A percentile compares a stretch with the other conserved stretches of the same genome.
Evolutionary conservation across 2,797 vertebrate species (phyloP).

Genomic region (Borostomias antarcticus): DNA sequence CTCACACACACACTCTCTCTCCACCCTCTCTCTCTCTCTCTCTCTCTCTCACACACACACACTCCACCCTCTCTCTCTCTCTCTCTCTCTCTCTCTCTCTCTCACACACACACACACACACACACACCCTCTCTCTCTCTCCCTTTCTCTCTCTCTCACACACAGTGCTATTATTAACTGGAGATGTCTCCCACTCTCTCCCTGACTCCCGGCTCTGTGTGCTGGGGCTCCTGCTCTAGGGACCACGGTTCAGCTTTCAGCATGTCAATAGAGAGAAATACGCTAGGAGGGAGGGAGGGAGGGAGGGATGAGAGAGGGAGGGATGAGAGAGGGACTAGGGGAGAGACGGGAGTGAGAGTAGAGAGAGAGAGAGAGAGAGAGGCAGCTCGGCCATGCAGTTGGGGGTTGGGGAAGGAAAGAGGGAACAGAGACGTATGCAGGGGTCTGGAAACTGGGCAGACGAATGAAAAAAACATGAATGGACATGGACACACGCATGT

Average conservation of each 20-base stretch:
- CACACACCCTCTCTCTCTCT: not conserved
- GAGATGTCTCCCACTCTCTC: constrained; percentile 7
- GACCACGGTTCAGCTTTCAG: constrained; percentile 4
- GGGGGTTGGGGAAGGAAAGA: not conserved
- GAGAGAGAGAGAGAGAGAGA: not conserved
- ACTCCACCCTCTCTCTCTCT: not conserved
- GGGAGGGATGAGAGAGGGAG: not conserved
- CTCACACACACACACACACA: not conserved
- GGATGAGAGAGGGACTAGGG: not conserved
- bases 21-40: not conserved
- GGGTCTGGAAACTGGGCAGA: not conserved
- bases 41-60: too few relatives aligned
- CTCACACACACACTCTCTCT: not conserved
- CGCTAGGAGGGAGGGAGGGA: constrained; percentile 19
- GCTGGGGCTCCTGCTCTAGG: not conserved
- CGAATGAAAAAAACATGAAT: constrained; percentile 19
- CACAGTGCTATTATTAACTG: constrained; percentile 12
- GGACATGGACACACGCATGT: too few relatives aligned
- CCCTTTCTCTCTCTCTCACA: not conserved
- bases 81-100: not conserved
- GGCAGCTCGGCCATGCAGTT: too few relatives aligned
- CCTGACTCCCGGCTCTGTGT: not conserved
- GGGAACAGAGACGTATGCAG: too few relatives aligned
- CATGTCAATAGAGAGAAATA: constrained; percentile 22
- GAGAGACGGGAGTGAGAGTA: not conserved